Conservation (phyloP, 2,888 invertebrate genomes). For the Corythucha ciliata region DNA sequence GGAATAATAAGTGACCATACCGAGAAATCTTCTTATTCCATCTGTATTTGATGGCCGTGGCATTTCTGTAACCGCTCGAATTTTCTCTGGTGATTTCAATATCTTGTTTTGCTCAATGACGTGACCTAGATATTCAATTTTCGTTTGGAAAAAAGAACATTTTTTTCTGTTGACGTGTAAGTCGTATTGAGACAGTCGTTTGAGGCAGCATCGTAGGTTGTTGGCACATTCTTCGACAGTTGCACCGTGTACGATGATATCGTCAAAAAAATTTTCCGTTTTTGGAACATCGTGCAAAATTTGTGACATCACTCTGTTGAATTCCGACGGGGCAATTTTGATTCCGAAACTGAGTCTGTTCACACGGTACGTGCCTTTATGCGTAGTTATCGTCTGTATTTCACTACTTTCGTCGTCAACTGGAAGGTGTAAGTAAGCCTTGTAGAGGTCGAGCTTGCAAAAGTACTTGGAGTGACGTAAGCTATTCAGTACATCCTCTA, state of each 20-base stretch:
- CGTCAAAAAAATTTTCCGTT: conserved; percentile 28
- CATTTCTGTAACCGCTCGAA: conserved; percentile 19
- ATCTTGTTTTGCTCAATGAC: conserved; percentile 19
- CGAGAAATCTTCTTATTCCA: conserved; percentile 11
- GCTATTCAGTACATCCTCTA: conserved; percentile 24
- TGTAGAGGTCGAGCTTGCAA: conserved; percentile 20
- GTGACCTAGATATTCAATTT: conserved; percentile 24
- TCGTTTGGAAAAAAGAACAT: conserved; percentile 21
- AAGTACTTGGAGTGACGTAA: conserved; percentile 25
- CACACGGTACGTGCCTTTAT: conserved; percentile 16
- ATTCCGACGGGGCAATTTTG: conserved; percentile 10
- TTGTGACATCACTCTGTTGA: conserved; percentile 15
- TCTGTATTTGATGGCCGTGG: conserved; percentile 21
- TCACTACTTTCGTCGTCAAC: conserved; percentile 7
- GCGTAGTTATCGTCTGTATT: conserved; percentile 18
- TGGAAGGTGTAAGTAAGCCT: conserved; percentile 17
- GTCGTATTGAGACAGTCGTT: conserved; percentile 7
- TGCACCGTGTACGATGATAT: conserved; percentile 30
- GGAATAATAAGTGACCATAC: conserved; percentile 13
- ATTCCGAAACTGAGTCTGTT: conserved; percentile 3
- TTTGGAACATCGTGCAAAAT: conserved; percentile 14
- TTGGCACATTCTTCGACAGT: conserved; percentile 25
- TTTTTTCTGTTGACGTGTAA: conserved; percentile 24
- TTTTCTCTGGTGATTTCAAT: not conserved
- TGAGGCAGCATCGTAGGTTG: conserved; percentile 17